Conservation (phyloP, 2,113 vertebrate genomes). For the Uropsilus gracilis region DNA sequence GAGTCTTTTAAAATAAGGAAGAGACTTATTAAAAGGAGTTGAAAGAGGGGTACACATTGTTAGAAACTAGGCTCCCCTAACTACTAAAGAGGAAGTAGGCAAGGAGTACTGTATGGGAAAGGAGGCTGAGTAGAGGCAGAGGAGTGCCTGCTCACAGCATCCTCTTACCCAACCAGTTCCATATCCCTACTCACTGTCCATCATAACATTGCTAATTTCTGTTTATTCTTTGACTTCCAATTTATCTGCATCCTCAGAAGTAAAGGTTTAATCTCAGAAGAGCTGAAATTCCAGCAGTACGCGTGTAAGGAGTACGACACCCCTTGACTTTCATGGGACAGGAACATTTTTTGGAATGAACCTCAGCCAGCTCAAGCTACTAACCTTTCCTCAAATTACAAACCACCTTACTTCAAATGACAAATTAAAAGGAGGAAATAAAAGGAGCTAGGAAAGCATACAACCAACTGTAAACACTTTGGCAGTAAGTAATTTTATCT, state of each 20-base stretch:
- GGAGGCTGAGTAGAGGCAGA: not conserved
- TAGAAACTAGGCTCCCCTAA: not conserved
- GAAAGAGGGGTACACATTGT: not conserved
- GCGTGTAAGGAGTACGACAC: not conserved
- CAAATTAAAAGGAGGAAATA: not conserved
- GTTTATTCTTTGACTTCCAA: not conserved
- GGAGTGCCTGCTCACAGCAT: not conserved
- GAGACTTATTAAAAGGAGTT: not conserved
- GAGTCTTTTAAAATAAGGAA: not conserved
- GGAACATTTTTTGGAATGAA: not conserved
- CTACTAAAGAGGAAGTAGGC: not conserved
- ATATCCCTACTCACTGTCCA: not conserved
- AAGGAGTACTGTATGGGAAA: not conserved
- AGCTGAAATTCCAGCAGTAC: not conserved
- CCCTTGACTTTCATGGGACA: not conserved
- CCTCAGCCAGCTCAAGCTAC: not conserved
- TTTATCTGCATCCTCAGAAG: not conserved
- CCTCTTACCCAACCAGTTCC: not conserved
- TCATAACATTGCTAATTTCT: not conserved
- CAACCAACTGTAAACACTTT: conserved; percentile 16
- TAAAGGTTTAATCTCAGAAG: not conserved
- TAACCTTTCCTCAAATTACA: not conserved
- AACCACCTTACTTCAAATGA: not conserved
- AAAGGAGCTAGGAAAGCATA: no score
- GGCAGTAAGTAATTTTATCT: not conserved